These are phyloP conservation scores for Limanda limanda DNA, from an alignment of 2,113 vertebrate genomes.

Conservation along the genomic window DNA sequence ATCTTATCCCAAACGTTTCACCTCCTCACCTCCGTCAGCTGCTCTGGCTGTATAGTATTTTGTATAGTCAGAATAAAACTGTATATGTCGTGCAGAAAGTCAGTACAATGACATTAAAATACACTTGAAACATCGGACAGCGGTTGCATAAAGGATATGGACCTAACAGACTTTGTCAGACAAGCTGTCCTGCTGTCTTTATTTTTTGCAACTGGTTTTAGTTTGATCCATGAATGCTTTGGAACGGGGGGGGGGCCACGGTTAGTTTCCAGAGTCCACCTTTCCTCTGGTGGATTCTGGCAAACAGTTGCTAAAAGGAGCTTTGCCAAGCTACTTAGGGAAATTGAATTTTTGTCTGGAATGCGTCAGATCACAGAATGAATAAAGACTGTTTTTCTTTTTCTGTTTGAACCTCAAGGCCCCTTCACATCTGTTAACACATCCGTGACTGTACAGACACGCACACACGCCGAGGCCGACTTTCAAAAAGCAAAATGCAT, in stretches of 20 bases:
- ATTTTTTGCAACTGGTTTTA: constrained; percentile 51
- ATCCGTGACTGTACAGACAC: constrained; percentile 20
- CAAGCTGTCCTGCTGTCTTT: constrained; percentile 50
- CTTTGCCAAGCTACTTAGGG: constrained; percentile 65
- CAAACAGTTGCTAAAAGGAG: constrained; percentile 57
- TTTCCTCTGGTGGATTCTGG: constrained; percentile 46
- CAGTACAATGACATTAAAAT: constrained; percentile 46
- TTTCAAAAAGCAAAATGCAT: not conserved
- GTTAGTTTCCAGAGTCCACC: constrained; percentile 8
- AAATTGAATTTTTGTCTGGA: constrained; percentile 79
- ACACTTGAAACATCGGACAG: constrained; percentile 60
- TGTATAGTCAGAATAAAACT: constrained; percentile 62
- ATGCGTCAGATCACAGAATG: constrained; percentile 59
- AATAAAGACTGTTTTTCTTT: constrained; percentile 72
- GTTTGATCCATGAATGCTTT: constrained; percentile 34
- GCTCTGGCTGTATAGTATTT: constrained; percentile 58
- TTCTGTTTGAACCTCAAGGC: constrained; percentile 62
- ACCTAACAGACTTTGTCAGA: constrained; percentile 57
- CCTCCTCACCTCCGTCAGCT: constrained; percentile 27
- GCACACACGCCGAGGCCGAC: not conserved
- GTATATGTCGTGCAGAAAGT: constrained; percentile 49
- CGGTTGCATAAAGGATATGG: constrained; percentile 70
- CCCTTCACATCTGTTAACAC: constrained; percentile 54
- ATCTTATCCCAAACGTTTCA: constrained; percentile 12
- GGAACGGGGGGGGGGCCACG: constrained; percentile 20